These are phyloP conservation scores for Cyclopterus lumpus DNA, from an alignment of 2,797 vertebrate species.

Conservation along the genomic window DNA sequence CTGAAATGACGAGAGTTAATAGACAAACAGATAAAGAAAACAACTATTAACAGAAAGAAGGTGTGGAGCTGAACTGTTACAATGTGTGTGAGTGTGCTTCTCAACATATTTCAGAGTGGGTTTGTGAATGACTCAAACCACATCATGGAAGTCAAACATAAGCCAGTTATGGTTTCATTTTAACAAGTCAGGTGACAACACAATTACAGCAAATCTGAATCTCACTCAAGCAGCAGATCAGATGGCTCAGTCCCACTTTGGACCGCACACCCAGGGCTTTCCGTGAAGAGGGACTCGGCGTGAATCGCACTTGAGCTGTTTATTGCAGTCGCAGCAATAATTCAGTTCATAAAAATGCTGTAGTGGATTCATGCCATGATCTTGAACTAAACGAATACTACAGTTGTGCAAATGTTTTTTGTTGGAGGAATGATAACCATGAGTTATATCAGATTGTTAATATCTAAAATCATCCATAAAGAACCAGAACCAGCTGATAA, in stretches of 20 bases:
- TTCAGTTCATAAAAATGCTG: background rate
- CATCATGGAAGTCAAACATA: background rate
- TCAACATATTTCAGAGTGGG: constrained; percentile 15
- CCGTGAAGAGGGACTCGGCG: constrained; percentile 5
- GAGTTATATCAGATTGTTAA: constrained; percentile 3
- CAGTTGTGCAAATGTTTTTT: background rate
- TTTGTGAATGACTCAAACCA: constrained; percentile 26
- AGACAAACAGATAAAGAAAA: too few species aligned
- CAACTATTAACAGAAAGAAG: too few species aligned
- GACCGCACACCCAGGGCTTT: constrained; percentile 9
- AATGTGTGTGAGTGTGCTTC: background rate
- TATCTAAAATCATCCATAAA: background rate
- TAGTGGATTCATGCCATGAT: constrained; percentile 4
- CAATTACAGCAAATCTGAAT: constrained; percentile 12
- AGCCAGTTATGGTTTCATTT: constrained; percentile 2
- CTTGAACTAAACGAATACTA: background rate
- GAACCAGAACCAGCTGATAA: background rate
- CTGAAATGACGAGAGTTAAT: too few species aligned
- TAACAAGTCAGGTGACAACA: constrained; percentile 4
- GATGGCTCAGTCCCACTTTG: constrained; percentile 19
- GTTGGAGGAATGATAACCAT: background rate
- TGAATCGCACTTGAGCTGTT: constrained; percentile 13
- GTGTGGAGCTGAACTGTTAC: too few species aligned
- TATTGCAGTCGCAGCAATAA: constrained; percentile 5
- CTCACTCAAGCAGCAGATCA: constrained; percentile 22